Evolutionary conservation across 2,797 vertebrate genomes (phyloP).

Genomic region (Pangasius macronema): DNA sequence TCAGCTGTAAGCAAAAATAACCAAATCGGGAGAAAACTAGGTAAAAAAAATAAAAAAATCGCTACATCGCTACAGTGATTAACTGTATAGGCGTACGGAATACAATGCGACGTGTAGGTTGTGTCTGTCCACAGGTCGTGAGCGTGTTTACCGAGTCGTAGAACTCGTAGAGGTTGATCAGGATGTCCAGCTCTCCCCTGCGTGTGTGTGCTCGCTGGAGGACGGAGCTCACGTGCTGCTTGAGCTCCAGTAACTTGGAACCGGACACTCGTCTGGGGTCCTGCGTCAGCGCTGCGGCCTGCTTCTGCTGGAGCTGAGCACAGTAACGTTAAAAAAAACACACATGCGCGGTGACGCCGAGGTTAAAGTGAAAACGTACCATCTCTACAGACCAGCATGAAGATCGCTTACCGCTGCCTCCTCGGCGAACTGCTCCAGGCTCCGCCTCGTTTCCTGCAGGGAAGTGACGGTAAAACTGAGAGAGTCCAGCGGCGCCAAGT

Average conservation of each 20-base stretch:
- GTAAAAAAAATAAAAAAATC: too few relatives aligned
- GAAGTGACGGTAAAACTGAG: conserved; percentile 64
- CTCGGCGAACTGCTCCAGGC: conserved; percentile 70
- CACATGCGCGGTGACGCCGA: neutral
- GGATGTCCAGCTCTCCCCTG: conserved; percentile 71
- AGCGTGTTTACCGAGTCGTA: conserved; percentile 74
- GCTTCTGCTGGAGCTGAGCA: conserved; percentile 73
- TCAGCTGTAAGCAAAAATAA: too few relatives aligned
- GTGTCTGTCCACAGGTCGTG: neutral
- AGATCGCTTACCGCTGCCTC: conserved; percentile 68
- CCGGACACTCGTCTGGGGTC: conserved; percentile 68
- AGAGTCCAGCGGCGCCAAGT: conserved; percentile 69
- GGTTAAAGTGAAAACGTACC: neutral
- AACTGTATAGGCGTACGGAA: neutral
- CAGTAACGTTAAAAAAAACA: too few relatives aligned
- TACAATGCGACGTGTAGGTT: neutral
- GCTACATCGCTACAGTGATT: neutral
- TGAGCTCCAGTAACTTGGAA: conserved; percentile 66
- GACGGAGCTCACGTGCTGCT: conserved; percentile 70
- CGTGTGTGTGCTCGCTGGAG: conserved; percentile 69
- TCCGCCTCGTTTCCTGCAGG: conserved; percentile 69
- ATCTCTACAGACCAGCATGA: neutral
- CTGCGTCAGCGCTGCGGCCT: conserved; percentile 69
- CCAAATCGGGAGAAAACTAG: too few relatives aligned
- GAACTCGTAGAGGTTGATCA: conserved; percentile 78